Evolutionary conservation across 2,797 vertebrate genomes (phyloP), one percentile per base, ranked within the genome.

Genomic region (Anas acuta): DNA sequence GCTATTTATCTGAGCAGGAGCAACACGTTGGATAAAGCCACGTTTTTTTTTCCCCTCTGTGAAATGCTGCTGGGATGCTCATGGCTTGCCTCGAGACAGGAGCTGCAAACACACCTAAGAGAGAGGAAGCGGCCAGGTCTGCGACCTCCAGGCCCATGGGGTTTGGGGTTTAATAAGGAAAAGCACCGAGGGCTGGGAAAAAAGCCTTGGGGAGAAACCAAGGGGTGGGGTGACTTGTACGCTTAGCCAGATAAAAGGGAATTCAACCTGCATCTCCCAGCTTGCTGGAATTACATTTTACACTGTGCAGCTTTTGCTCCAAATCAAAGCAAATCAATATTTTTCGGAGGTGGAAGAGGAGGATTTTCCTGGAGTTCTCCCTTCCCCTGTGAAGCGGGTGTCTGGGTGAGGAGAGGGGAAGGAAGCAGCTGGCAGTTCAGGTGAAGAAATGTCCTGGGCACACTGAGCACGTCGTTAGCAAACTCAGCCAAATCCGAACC

Each of bases 381-480:
- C 90, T 76, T 67, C 18, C 66, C 56, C 39, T 26, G 6, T 57
- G 84, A 86, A 79, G 84, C 25, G 10, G 41, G 54, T 62, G 47
- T 70, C 84, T 88, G 64, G 49, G 51, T 9, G 5, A 75, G 56
- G 9, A 32, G 53, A 57, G 64, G 64, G 65, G 76, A 13, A 82
- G 84, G 79, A 78, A 90, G 77, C 73, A 92, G 58, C 76, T 66
- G 60, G n/a, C 51, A 84, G 70, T 53, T 78, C 6, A 77, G 64
- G 56, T 64, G 45, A 79, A 84, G 25, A 84, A 91, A 83, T 49
- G 35, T 71, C 60, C 22, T 76, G 74, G 45, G 84, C 64, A 9
- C 33, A 54, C 61, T 65, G 32, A 89, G 43, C n/a, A 6, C 53
- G 9, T 30, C 60, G 76, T 92, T 87, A 61, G 64, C 81, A 64